Percentiles rank a stretch among this genome's conserved stretches.
Conservation (phyloP, 1,140 invertebrate genomes). For the Drosophila lacteicornis region DNA sequence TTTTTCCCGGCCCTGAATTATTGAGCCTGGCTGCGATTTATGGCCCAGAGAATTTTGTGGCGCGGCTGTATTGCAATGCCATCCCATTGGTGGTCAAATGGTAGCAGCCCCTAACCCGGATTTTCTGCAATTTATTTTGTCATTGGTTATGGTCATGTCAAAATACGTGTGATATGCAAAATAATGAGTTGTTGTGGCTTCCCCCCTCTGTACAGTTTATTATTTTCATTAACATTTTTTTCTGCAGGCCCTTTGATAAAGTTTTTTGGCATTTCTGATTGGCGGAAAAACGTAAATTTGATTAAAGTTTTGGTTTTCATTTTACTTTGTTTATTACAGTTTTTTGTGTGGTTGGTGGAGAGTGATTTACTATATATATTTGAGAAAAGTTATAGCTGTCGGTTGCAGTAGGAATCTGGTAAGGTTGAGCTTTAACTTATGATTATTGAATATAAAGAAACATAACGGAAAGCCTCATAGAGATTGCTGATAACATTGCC, state of each 20-base stretch:
- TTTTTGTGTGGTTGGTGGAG: neutral
- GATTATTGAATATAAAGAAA: neutral
- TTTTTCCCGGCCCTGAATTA: slow-evolving; percentile 61
- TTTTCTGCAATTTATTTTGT: slow-evolving; percentile 78
- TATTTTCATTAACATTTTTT: slow-evolving; percentile 48
- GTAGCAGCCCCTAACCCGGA: slow-evolving; percentile 59
- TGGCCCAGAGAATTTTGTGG: slow-evolving; percentile 51
- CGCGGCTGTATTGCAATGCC: slow-evolving; percentile 2
- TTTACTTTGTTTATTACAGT: neutral
- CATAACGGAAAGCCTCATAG: too few relatives aligned
- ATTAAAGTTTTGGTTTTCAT: slow-evolving; percentile 23
- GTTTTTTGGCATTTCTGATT: slow-evolving; percentile 26
- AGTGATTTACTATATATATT: neutral
- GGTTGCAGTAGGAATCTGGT: neutral
- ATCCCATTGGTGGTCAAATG: slow-evolving; percentile 43
- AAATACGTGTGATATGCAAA: slow-evolving; percentile 81
- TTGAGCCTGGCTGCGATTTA: slow-evolving; percentile 75
- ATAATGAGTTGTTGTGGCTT: slow-evolving; percentile 80
- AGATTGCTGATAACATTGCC: too few relatives aligned
- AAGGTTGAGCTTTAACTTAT: neutral
- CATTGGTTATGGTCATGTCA: slow-evolving; percentile 79
- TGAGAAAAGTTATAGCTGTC: neutral
- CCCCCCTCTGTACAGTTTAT: slow-evolving; percentile 25
- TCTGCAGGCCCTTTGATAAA: slow-evolving; percentile 11
- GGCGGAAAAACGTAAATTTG: slow-evolving; percentile 17